Evolutionary conservation across 2,113 vertebrate genomes (phyloP).

Genomic region (Procapra przewalskii): DNA sequence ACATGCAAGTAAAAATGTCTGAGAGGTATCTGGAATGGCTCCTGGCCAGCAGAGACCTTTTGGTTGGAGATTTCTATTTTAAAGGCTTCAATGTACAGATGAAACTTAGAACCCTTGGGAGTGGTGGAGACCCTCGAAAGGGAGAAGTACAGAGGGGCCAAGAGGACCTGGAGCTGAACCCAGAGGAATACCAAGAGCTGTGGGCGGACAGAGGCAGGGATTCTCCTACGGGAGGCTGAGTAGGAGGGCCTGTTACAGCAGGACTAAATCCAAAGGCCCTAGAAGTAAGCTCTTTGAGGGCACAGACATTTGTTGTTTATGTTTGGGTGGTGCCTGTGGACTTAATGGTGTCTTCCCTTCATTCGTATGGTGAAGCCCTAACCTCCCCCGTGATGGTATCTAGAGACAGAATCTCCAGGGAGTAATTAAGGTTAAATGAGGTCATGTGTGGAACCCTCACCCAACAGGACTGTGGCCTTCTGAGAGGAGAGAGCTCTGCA

Average conservation of each 20-base stretch:
- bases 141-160: background rate
- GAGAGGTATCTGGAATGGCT: background rate
- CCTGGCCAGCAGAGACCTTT: background rate
- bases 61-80: background rate
- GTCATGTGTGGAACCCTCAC: background rate
- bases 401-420: background rate
- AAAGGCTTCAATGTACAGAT: background rate
- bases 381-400: background rate
- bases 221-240: background rate
- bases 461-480: background rate
- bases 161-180: background rate
- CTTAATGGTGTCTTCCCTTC: background rate
- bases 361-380: background rate
- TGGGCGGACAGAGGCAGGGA: background rate
- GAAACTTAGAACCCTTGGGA: background rate
- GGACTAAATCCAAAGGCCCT: background rate
- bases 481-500: background rate
- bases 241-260: too few species aligned
- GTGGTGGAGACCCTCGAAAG: background rate
- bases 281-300: background rate
- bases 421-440: background rate
- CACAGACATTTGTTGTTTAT: background rate
- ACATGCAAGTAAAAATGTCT: background rate
- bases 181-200: background rate
- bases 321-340: background rate